Evolutionary conservation across 2,113 vertebrate genomes (phyloP).

Genomic region (Acinonyx jubatus): DNA sequence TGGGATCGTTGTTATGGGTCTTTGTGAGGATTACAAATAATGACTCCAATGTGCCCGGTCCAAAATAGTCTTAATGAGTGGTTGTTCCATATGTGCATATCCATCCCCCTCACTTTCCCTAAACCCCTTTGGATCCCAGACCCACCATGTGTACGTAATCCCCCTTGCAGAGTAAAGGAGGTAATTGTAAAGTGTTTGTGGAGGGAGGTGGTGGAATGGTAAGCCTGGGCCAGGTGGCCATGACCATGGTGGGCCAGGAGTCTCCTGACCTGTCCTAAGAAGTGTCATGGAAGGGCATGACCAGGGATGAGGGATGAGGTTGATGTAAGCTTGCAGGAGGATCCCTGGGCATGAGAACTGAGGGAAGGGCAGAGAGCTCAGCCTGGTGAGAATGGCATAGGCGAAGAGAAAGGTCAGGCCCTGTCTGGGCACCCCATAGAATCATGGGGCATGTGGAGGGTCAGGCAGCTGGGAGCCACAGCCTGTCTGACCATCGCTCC

Average conservation of each 20-base stretch:
- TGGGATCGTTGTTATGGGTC: neutral
- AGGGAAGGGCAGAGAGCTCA: neutral
- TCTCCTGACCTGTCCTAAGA: neutral
- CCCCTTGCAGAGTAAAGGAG: neutral
- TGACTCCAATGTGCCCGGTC: neutral
- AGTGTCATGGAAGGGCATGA: neutral
- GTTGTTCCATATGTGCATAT: accelerated
- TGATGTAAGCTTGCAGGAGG: neutral
- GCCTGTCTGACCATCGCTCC: accelerated
- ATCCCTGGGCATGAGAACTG: neutral
- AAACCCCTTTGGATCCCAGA: neutral
- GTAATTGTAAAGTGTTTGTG: neutral
- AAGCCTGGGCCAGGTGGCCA: neutral
- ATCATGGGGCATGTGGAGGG: too few species aligned
- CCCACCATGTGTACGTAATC: neutral
- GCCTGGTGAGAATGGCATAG: neutral
- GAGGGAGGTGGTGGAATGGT: neutral
- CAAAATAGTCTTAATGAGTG: neutral
- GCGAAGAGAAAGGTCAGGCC: neutral
- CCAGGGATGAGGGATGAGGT: too few species aligned
- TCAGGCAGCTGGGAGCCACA: neutral
- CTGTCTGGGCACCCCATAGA: neutral
- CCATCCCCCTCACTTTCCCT: neutral
- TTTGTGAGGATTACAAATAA: neutral
- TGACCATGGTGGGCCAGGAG: neutral